Conservation (phyloP, 2,113 vertebrate species). For the Bettongia penicillata region DNA sequence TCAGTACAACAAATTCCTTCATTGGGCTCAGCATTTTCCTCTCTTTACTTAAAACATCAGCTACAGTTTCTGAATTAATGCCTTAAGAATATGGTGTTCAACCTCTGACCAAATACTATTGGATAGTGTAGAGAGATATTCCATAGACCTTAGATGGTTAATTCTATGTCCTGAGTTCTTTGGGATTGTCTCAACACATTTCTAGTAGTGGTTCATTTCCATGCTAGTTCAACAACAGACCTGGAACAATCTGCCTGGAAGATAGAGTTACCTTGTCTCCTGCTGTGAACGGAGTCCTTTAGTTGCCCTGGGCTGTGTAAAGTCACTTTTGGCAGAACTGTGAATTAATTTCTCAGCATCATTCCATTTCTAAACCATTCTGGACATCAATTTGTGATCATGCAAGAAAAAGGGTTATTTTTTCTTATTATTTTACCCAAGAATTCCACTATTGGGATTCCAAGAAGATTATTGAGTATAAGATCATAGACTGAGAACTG, state of each 20-base stretch:
- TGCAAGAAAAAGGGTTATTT: background rate
- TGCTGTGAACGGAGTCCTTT: background rate
- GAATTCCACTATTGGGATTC: background rate
- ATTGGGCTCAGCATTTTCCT: background rate
- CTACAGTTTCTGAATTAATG: background rate
- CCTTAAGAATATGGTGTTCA: background rate
- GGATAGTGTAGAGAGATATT: background rate
- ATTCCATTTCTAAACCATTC: background rate
- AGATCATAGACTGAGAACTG: background rate
- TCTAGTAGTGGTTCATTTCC: background rate
- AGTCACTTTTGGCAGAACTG: background rate
- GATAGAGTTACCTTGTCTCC: background rate
- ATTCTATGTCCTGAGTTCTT: background rate
- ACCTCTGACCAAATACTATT: background rate
- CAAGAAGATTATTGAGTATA: background rate
- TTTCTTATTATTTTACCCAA: background rate
- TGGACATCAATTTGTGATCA: background rate
- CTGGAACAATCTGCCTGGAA: background rate
- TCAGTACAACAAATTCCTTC: background rate
- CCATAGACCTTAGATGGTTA: background rate
- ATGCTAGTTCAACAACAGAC: background rate
- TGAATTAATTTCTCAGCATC: background rate
- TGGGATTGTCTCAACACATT: background rate
- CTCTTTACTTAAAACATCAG: background rate
- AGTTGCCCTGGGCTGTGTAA: background rate